Evolutionary conservation across 2,797 vertebrate genomes (phyloP).

Genomic region (Enteromius viviparus): DNA sequence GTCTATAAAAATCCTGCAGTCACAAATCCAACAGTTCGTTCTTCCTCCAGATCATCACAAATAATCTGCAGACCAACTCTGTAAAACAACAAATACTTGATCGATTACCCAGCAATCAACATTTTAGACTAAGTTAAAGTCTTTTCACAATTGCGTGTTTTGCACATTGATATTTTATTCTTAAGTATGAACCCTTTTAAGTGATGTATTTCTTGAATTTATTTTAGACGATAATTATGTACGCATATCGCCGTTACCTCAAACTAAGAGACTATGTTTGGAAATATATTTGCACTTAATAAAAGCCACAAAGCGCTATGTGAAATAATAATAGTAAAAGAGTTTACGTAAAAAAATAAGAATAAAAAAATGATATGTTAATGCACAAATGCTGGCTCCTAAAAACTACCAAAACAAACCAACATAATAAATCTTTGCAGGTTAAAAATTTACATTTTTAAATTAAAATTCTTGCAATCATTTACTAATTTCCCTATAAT

Average conservation of each 20-base stretch:
- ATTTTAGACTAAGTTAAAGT: not conserved
- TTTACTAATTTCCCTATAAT: not conserved
- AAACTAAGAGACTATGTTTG: not conserved
- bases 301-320: not conserved
- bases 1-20: constrained; percentile 25
- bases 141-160: not conserved
- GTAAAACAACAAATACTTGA: constrained; percentile 39
- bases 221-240: not conserved
- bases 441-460: not conserved
- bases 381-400: not conserved
- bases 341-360: too few relatives aligned
- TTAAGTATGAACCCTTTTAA: not conserved
- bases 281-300: not conserved
- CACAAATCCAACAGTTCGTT: constrained; percentile 40
- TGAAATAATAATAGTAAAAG: not conserved
- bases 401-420: not conserved
- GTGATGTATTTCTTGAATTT: not conserved
- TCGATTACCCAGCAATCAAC: not conserved
- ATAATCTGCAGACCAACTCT: constrained; percentile 54
- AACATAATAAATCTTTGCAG: not conserved
- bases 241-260: not conserved
- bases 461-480: not conserved
- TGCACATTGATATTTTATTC: not conserved
- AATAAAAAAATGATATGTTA: not conserved
- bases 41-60: constrained; percentile 25